Conservation (phyloP, 2,888 invertebrate genomes). For the Trachelus iudaicus region DNA sequence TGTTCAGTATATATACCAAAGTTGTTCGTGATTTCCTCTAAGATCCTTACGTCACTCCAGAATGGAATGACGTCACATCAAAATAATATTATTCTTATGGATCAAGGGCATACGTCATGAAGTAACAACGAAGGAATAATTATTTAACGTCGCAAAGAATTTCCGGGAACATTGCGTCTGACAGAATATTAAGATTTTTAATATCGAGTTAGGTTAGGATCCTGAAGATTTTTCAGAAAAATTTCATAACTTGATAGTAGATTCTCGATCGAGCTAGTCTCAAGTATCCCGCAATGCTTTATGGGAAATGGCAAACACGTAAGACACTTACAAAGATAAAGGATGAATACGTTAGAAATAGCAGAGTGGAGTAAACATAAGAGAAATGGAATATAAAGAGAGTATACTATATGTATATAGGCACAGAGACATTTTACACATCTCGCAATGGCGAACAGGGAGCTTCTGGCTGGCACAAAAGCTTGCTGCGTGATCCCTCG, state of each 20-base stretch:
- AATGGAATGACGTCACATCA: background rate
- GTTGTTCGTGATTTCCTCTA: background rate
- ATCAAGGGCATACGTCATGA: too few species aligned
- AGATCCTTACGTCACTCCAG: background rate
- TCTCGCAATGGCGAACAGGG: background rate
- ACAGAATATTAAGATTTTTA: background rate
- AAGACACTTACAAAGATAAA: background rate
- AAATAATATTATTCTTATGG: too few species aligned
- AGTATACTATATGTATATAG: background rate
- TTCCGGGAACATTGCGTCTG: background rate
- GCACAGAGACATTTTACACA: background rate
- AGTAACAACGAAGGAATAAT: background rate
- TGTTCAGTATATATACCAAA: background rate
- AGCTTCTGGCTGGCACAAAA: background rate
- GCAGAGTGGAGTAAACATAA: background rate
- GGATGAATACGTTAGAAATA: background rate
- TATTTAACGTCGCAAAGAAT: background rate
- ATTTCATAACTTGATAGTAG: background rate
- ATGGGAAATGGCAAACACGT: background rate
- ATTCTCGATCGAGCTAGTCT: background rate
- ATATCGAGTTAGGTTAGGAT: background rate
- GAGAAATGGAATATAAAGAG: background rate
- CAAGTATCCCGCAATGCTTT: background rate
- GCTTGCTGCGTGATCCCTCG: constrained; percentile 16
- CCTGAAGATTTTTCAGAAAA: background rate